Conservation (phyloP, 2,113 vertebrate genomes). For the Murina feae region DNA sequence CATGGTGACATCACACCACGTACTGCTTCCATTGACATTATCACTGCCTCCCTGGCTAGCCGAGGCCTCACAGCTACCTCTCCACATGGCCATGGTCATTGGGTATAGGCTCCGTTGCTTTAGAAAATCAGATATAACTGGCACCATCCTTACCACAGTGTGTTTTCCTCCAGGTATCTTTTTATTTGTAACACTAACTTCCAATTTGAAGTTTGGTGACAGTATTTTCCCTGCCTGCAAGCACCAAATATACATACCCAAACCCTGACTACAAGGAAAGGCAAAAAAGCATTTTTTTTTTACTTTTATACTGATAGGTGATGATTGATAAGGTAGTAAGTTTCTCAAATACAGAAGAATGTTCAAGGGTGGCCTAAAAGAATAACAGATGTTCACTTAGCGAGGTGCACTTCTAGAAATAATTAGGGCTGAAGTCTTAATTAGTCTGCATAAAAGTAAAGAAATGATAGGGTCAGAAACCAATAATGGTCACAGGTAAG, state of each 20-base stretch:
- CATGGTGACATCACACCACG: not conserved
- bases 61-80: not conserved
- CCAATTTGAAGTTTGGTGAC: not conserved
- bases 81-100: not conserved
- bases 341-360: not conserved
- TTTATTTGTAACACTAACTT: not conserved
- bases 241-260: not conserved
- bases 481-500: not conserved
- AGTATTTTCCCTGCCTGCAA: not conserved
- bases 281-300: not conserved
- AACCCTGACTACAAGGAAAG: not conserved
- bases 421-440: not conserved
- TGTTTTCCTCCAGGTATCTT: not conserved
- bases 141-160: not conserved
- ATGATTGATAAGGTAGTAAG: not conserved
- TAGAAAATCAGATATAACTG: not conserved
- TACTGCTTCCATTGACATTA: not conserved
- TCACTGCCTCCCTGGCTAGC: not conserved
- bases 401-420: not conserved
- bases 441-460: not conserved
- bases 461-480: not conserved
- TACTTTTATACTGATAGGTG: not conserved
- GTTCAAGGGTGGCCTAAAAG: not conserved
- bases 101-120: not conserved
- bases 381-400: not conserved